Conservation (phyloP, 2,113 vertebrate genomes). For the Sphyrna mokarran region DNA sequence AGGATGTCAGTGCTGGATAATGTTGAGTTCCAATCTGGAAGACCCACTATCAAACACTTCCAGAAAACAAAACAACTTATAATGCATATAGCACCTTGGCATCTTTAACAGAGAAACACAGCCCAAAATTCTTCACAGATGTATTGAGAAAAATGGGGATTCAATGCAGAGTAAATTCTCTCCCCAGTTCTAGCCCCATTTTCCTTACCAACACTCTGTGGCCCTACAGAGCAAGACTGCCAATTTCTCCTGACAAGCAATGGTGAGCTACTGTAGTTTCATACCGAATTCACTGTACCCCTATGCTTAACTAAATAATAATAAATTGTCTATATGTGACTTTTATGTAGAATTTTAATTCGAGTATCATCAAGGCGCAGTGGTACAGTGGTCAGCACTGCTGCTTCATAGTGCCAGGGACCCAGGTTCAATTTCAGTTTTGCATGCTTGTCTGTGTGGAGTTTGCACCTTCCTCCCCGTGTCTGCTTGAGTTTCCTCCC, state of each 20-base stretch:
- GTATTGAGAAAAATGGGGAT: not conserved
- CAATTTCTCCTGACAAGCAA: not conserved
- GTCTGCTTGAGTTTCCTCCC: too few relatives aligned
- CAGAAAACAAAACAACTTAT: not conserved
- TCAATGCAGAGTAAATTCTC: not conserved
- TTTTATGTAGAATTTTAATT: slow-evolving; percentile 38
- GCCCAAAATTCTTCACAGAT: not conserved
- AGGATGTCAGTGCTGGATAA: not conserved
- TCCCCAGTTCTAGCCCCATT: not conserved
- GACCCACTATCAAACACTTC: not conserved
- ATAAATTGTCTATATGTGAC: slow-evolving; percentile 41
- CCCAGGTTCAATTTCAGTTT: too few relatives aligned
- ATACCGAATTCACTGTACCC: not conserved
- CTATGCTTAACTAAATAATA: slow-evolving; percentile 39
- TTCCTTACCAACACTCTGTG: not conserved
- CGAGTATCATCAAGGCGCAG: not conserved
- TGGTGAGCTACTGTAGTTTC: not conserved
- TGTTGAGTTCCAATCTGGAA: not conserved
- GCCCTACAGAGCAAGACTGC: not conserved
- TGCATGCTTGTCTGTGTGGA: too few relatives aligned
- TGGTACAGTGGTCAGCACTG: too few relatives aligned
- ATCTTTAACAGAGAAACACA: not conserved
- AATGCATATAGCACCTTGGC: not conserved
- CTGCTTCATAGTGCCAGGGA: too few relatives aligned
- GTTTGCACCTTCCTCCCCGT: too few relatives aligned